Base-by-base conservation (phyloP, 2,113 vertebrate genomes). In the Corythoichthys haematopterus region DNA sequence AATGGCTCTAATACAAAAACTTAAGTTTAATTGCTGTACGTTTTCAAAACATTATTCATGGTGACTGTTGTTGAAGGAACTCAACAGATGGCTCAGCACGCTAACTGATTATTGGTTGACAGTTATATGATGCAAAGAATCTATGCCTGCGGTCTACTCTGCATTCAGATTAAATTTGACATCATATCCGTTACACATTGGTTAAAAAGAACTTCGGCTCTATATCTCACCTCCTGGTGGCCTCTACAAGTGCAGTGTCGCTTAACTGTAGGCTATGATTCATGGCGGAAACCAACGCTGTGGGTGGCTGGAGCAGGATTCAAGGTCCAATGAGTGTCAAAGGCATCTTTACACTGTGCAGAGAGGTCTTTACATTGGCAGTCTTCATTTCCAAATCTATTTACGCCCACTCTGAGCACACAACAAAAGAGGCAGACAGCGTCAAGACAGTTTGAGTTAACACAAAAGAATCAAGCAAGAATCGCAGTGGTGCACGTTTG, bases 291-390 rank as follows among this genome's bases (percentile, higher is more conserved):
- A 33, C n/a, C 11, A 46, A 14, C 60, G 6, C 20, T 62, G 60
- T 47, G 60, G 60, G 60, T 62, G 60, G 60, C 11, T 46, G 60
- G 40, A 46, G 60, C 40, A 62, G 43, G 43, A 62, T 62, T 62
- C 60, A 62, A 62, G 60, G 60, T 62, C 60, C 60, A 47, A 62
- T 62, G 60, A 62, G 60, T 62, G 60, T 62, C 60, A 46, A 46
- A 62, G 13, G 60, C 43, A 46, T 62, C 60, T 45, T 62, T 33
- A 47, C n/a, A 33, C 12, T 47, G 60, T 13, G n/a, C 40, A 28
- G 59, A 62, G 59, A 62, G 38, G 37, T n/a, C 59, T 46, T 45
- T 45, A 46, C 43, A 46, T 62, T 46, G 43, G 40, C 40, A 6
- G 40, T 28, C 43, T n/a, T 9, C 20, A 33, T 45, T 45, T 62